phyloP scores from a whole-genome alignment of 2,888 invertebrate species.

The Mycalesis mineus region DNA sequence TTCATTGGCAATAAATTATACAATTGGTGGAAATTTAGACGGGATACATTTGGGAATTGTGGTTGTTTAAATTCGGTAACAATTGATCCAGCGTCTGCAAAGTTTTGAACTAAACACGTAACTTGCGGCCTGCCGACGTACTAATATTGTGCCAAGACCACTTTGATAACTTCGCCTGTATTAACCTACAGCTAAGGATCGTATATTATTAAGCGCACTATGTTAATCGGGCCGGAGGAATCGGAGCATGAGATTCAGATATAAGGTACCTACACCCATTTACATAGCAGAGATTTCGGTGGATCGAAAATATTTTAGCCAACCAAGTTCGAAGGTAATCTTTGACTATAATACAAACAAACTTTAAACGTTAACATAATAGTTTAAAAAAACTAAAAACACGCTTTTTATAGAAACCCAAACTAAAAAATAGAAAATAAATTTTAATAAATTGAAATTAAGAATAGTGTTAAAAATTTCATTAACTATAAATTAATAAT shows the following conservation, averaged over 20 bases:
- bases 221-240: constrained; percentile 16
- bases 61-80: constrained; percentile 38
- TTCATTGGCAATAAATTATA: constrained; percentile 32
- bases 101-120: constrained; percentile 46
- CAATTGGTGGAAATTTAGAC: constrained; percentile 32
- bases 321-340: too few relatives aligned
- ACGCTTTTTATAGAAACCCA: too few relatives aligned
- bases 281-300: too few relatives aligned
- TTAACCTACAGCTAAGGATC: constrained; percentile 29
- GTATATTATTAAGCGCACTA: constrained; percentile 26
- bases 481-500: too few relatives aligned
- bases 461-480: too few relatives aligned
- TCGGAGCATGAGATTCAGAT: constrained; percentile 11
- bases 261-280: too few relatives aligned
- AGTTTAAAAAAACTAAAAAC: too few relatives aligned
- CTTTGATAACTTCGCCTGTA: constrained; percentile 33
- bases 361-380: too few relatives aligned
- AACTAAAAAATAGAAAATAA: too few relatives aligned
- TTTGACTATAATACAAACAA: too few relatives aligned
- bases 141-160: constrained; percentile 39
- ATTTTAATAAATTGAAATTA: too few relatives aligned
- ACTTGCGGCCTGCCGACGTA: constrained; percentile 38
- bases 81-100: constrained; percentile 53
- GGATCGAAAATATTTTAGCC: too few relatives aligned
- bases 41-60: constrained; percentile 30